A percentile compares a stretch with the other conserved stretches of the same genome.
Conservation (phyloP, 2,797 vertebrate genomes). For the Channallabes apus region DNA sequence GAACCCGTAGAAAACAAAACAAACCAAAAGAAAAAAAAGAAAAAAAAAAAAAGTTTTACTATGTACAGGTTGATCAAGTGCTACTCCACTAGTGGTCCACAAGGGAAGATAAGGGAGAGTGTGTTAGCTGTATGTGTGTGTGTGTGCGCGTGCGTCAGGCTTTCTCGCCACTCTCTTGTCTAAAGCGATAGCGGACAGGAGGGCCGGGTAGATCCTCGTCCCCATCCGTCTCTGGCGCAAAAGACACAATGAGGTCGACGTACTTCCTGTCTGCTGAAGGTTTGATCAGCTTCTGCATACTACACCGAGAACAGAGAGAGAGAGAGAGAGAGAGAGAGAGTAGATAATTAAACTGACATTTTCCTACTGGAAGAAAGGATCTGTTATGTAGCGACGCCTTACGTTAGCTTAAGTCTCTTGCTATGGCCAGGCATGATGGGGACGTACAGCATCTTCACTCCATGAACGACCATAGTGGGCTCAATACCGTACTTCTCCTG, state of each 20-base stretch:
- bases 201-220: slow-evolving; percentile 95
- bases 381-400: slow-evolving; percentile 60
- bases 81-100: slow-evolving; percentile 58
- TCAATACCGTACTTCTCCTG: slow-evolving; percentile 97
- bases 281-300: slow-evolving; percentile 98
- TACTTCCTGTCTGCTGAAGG: slow-evolving; percentile 89
- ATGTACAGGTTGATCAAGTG: slow-evolving; percentile 76
- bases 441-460: slow-evolving; percentile 98
- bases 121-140: slow-evolving; percentile 36
- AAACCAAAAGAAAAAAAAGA: neutral
- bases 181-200: slow-evolving; percentile 94
- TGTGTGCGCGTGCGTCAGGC: slow-evolving; percentile 51
- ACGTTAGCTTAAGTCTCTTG: slow-evolving; percentile 96
- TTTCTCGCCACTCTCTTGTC: slow-evolving; percentile 60
- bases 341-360: neutral
- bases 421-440: slow-evolving; percentile 97
- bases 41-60: slow-evolving; percentile 62
- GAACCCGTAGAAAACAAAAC: slow-evolving; percentile 68
- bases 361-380: neutral
- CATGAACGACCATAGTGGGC: slow-evolving; percentile 98
- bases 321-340: neutral
- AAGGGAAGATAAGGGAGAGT: slow-evolving; percentile 38
- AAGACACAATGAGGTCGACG: slow-evolving; percentile 95
- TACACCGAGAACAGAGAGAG: slow-evolving; percentile 53
- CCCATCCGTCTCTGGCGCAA: slow-evolving; percentile 89